Conservation (phyloP, 2,888 invertebrate species). For the Mechanitis messenoides region DNA sequence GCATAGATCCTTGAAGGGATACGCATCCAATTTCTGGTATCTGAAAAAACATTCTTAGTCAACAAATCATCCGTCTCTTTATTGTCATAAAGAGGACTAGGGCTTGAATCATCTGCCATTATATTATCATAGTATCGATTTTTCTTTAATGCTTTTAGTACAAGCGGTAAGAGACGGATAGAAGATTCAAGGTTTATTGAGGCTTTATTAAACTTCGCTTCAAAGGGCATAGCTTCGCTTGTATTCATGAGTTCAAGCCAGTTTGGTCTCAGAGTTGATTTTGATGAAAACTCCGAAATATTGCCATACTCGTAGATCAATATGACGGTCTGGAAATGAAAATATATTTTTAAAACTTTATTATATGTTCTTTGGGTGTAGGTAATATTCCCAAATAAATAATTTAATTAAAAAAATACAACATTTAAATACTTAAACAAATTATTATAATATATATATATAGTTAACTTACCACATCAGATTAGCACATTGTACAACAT, state of each 20-base stretch:
- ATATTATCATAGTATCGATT: constrained; percentile 48
- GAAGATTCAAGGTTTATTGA: constrained; percentile 43
- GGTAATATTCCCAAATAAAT: no score
- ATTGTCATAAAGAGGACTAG: constrained; percentile 35
- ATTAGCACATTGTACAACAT: no score
- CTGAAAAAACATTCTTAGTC: constrained; percentile 44
- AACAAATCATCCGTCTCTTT: constrained; percentile 38
- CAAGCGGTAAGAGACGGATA: constrained; percentile 50
- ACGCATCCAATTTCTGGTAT: constrained; percentile 44
- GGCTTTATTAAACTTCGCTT: constrained; percentile 40
- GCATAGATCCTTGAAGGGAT: constrained; percentile 44
- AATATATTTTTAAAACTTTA: no score
- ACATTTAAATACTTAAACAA: no score
- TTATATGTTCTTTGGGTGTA: not conserved
- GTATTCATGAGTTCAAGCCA: constrained; percentile 53
- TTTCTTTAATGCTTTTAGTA: constrained; percentile 53
- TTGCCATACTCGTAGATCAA: constrained; percentile 57
- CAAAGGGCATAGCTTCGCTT: constrained; percentile 39
- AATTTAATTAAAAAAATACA: no score
- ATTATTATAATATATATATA: no score
- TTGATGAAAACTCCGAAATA: constrained; percentile 35
- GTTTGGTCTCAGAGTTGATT: constrained; percentile 34
- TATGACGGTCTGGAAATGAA: constrained; percentile 54
- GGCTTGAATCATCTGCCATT: constrained; percentile 44
- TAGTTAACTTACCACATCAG: no score